Conservation (phyloP, 2,888 invertebrate genomes). For the Phortica okadai region DNA sequence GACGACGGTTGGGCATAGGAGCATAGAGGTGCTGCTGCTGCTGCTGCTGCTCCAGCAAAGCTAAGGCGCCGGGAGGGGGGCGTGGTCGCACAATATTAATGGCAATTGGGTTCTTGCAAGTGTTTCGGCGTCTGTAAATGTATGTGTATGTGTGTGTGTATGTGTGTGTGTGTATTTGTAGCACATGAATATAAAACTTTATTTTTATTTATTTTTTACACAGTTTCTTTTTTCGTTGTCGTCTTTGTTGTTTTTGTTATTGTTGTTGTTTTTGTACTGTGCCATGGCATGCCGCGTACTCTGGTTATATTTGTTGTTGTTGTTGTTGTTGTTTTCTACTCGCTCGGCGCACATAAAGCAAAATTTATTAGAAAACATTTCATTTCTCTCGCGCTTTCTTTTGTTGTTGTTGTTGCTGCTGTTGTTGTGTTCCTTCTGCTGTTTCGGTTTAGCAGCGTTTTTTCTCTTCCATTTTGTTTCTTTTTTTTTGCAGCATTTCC, state of each 20-base stretch:
- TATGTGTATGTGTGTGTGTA: slow-evolving; percentile 27
- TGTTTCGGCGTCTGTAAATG: slow-evolving; percentile 34
- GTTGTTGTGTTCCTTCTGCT: neutral
- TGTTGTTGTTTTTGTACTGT: slow-evolving; percentile 18
- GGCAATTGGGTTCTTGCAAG: slow-evolving; percentile 74
- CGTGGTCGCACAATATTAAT: slow-evolving; percentile 72
- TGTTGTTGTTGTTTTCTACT: slow-evolving; percentile 31
- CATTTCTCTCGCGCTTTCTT: slow-evolving; percentile 54
- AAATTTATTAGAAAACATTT: slow-evolving; percentile 76
- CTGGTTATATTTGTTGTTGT: slow-evolving; percentile 52
- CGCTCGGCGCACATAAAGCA: slow-evolving; percentile 74
- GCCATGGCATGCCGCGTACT: slow-evolving; percentile 30
- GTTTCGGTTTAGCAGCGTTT: neutral
- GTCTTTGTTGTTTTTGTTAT: slow-evolving; percentile 56
- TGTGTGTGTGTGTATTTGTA: slow-evolving; percentile 32
- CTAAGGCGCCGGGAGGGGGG: slow-evolving; percentile 43
- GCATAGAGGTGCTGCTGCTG: neutral
- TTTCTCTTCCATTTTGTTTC: slow-evolving; percentile 6
- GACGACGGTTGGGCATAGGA: slow-evolving; percentile 43
- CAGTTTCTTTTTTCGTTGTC: slow-evolving; percentile 13
- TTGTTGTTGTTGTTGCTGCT: neutral
- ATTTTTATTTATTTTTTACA: slow-evolving; percentile 56
- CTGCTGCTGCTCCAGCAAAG: neutral
- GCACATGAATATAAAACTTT: slow-evolving; percentile 70
- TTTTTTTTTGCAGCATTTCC: slow-evolving; percentile 59